These are phyloP conservation scores for Chiloscyllium plagiosum DNA, from an alignment of 2,113 vertebrate genomes.

Conservation along the genomic window DNA sequence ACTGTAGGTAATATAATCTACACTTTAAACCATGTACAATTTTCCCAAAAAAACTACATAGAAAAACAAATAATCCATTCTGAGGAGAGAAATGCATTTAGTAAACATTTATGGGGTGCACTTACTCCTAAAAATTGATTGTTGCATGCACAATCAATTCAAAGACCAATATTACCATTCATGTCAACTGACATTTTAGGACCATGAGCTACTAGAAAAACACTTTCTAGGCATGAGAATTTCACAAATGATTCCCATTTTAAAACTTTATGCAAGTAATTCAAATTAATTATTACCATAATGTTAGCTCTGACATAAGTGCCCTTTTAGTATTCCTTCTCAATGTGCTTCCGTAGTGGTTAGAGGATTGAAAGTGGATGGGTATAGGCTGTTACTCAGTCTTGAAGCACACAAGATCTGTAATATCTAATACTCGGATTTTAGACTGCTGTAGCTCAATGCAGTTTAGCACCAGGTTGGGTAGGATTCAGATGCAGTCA, in stretches of 20 bases:
- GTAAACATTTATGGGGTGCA: too few species aligned
- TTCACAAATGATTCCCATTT: not conserved
- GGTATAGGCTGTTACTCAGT: not conserved
- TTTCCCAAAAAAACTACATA: too few species aligned
- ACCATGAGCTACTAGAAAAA: not conserved
- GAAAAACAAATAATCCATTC: too few species aligned
- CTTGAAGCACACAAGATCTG: not conserved
- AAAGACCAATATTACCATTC: not conserved
- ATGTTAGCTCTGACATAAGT: not conserved
- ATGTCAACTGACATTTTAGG: not conserved
- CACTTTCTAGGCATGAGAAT: not conserved
- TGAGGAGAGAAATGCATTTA: too few species aligned
- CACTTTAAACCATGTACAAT: too few species aligned
- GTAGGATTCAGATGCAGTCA: not conserved
- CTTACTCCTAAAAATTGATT: too few species aligned
- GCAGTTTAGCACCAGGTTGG: not conserved
- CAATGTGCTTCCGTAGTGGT: not conserved
- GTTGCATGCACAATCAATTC: too few species aligned
- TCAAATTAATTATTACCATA: too few species aligned
- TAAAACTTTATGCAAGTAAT: not conserved
- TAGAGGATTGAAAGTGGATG: not conserved
- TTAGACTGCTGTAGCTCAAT: not conserved
- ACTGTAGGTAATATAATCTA: too few species aligned
- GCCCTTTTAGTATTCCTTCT: not conserved
- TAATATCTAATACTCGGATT: not conserved